These are phyloP conservation scores for Diplosoma virens DNA, from an alignment of 23 tunicate genomes.

Conservation along the genomic window DNA sequence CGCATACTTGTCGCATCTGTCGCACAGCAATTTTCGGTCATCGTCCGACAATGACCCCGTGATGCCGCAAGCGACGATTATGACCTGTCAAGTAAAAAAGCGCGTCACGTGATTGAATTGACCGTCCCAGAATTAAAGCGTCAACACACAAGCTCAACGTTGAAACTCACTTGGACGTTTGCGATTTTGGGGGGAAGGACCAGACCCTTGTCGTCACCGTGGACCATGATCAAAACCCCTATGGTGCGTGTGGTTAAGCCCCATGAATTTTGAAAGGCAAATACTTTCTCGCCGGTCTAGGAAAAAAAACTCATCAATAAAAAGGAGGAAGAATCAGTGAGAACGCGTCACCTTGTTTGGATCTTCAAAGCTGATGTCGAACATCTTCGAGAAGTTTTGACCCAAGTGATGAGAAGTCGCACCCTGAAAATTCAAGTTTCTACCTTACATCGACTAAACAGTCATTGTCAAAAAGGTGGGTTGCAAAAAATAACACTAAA, in stretches of 20 bases:
- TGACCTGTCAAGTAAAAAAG: conserved; percentile 44
- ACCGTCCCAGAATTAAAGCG: too few relatives aligned
- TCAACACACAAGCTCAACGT: too few relatives aligned
- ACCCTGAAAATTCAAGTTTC: too few relatives aligned
- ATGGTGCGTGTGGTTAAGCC: conserved; percentile 94
- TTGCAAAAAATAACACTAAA: too few relatives aligned
- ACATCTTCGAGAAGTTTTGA: conserved; percentile 97
- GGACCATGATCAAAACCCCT: conserved; percentile 94
- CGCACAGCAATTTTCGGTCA: conserved; percentile 33
- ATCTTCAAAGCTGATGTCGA: conserved; percentile 95
- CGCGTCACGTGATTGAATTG: background rate
- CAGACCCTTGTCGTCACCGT: conserved; percentile 96
- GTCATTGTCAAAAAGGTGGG: too few relatives aligned
- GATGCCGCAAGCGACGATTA: conserved; percentile 86
- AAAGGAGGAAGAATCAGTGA: too few relatives aligned
- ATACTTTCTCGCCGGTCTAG: conserved; percentile 71
- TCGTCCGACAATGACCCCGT: conserved; percentile 52
- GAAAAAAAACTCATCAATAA: background rate
- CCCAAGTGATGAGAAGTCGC: conserved; percentile 97
- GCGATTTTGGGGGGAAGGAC: conserved; percentile 92
- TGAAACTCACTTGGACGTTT: conserved; percentile 59
- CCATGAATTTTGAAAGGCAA: conserved; percentile 97
- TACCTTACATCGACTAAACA: too few relatives aligned
- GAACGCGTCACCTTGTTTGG: conserved; percentile 52
- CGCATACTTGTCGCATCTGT: conserved; percentile 62